Percentiles rank a stretch among this genome's conserved stretches.
phyloP scores from a whole-genome alignment of 2,888 invertebrate species.

The Artemia sinica region DNA sequence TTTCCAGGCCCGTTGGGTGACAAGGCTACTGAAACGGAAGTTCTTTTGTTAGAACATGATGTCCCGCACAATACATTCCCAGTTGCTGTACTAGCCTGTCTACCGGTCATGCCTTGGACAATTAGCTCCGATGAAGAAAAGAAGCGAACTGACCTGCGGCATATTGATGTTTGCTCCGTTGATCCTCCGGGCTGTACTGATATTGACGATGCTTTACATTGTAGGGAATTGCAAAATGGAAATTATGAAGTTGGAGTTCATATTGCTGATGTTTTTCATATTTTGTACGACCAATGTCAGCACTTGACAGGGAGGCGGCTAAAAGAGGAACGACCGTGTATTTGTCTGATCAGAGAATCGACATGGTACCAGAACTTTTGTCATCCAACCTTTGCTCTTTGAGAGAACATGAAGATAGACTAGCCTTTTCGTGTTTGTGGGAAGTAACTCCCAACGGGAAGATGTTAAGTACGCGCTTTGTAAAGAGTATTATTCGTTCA shows the following conservation, averaged over 20 bases:
- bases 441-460: conserved; percentile 68
- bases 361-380: conserved; percentile 71
- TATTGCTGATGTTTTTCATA: conserved; percentile 88
- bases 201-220: conserved; percentile 95
- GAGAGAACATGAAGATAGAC: conserved; percentile 67
- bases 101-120: conserved; percentile 74
- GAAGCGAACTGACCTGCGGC: conserved; percentile 63
- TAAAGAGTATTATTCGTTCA: conserved; percentile 81
- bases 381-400: conserved; percentile 92
- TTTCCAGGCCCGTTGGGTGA: conserved; percentile 52
- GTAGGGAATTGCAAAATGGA: conserved; percentile 50
- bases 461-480: conserved; percentile 58
- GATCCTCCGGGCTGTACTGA: conserved; percentile 98
- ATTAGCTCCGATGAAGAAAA: conserved; percentile 50
- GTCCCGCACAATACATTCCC: conserved; percentile 91
- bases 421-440: conserved; percentile 94
- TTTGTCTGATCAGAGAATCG: conserved; percentile 74
- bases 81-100: conserved; percentile 72
- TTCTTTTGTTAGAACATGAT: conserved; percentile 79
- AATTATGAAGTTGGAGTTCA: conserved; percentile 82
- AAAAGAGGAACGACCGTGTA: conserved; percentile 91
- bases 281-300: conserved; percentile 79
- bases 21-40: conserved; percentile 84
- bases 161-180: conserved; percentile 75
- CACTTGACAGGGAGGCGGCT: conserved; percentile 80